Evolutionary conservation across 2,797 vertebrate genomes (phyloP).

Genomic region (Margarornis squamiger): DNA sequence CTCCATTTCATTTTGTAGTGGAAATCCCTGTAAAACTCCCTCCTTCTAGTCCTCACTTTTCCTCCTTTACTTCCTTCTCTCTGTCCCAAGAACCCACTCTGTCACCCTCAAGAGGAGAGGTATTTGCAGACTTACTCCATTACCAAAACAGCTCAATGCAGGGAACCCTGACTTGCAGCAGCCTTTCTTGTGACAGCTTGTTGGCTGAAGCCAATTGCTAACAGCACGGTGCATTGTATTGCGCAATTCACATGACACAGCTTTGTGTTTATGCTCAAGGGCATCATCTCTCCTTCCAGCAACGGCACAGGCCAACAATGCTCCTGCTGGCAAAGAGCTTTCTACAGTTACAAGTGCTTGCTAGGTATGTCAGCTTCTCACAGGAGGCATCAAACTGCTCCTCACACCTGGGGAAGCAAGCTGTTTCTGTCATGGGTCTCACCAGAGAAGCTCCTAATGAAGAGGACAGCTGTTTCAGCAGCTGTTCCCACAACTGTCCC

Average conservation of each 20-base stretch:
- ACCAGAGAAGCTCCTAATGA: neutral
- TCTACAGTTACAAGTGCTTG: neutral
- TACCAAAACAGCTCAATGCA: constrained; percentile 25
- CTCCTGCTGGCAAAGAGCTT: neutral
- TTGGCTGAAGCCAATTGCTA: constrained; percentile 10
- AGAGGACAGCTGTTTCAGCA: neutral
- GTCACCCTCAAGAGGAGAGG: constrained; percentile 10
- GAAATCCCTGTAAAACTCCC: neutral
- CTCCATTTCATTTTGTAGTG: neutral
- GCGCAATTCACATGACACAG: neutral
- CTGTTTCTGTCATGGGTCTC: neutral
- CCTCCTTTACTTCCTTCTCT: neutral
- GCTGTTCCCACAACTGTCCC: neutral
- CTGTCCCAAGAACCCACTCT: neutral
- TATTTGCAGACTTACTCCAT: neutral
- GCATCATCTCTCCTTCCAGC: neutral
- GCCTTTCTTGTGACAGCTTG: constrained; percentile 13
- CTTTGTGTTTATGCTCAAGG: constrained; percentile 1
- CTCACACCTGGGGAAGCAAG: neutral
- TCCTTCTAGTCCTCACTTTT: neutral
- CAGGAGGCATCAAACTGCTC: neutral
- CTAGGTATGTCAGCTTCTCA: neutral
- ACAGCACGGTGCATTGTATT: neutral
- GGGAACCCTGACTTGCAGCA: neutral
- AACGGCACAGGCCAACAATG: neutral